Base-by-base conservation (phyloP, 2,888 invertebrate genomes). In the Lottia gigantea region DNA sequence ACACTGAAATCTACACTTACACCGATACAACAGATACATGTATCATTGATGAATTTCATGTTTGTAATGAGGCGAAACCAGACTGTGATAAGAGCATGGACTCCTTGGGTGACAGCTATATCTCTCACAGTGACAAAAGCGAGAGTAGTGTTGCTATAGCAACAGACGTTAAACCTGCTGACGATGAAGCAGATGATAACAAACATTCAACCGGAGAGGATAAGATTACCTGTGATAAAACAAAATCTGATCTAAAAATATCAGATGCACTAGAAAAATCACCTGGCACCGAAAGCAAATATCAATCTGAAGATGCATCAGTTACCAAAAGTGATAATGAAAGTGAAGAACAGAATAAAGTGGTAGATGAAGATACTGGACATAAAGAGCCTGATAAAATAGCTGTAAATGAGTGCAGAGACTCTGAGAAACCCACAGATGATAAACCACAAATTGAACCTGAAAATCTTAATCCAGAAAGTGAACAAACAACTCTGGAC, bases 1-100 rank as follows among this genome's bases (percentile, higher is more conserved):
- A 83, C 64, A 74, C 78, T 23, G 83, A 83, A 67, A 80, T 82
- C n/a, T 83, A 80, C 70, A 81, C 80, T 0, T 82, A 79, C 70
- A 79, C 76, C 4, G 84, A 85, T 16, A 77, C 75, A 0, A 73
- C 66, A 49, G 84, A 85, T 69, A 76, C 78, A 15, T 83, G 82
- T 64, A 79, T 85, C 63, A 82, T 85, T 25, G 76, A 75, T 46
- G 74, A 75, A 46, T 70, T 77, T 6, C 84, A 85, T 68, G 76
- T 74, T 8, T 84, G 82, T 69, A 65, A 67, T 16, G 65, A 23
- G 25, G 19, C 25, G n/a, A 31, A 55, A 63, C 66, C 15, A 14
- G 12, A 16, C 3, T 62, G 8, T 45, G 31, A 64, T 45, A 64
- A 23, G 19, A 55, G 55, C 23, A 23, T 55, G 2, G 55, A 55